Conservation (phyloP, 2,797 vertebrate species). For the Mormyrus hasselquistii region DNA sequence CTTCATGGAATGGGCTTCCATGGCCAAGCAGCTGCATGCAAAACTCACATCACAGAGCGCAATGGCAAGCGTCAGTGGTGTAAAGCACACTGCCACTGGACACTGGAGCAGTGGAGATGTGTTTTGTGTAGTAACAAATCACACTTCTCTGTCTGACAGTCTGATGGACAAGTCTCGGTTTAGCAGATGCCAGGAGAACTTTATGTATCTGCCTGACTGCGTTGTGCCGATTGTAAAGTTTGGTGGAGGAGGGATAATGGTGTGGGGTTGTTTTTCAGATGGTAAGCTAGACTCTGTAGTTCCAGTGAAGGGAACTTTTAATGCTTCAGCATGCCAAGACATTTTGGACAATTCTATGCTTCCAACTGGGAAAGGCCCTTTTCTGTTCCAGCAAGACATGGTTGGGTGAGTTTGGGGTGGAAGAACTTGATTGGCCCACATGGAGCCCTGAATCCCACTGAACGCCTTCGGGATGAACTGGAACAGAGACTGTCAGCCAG, state of each 20-base stretch:
- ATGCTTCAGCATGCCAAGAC: background rate
- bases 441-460: background rate
- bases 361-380: background rate
- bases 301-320: background rate
- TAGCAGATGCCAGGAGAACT: background rate
- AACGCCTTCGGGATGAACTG: background rate
- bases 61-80: background rate
- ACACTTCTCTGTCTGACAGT: too few relatives aligned
- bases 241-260: background rate
- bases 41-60: background rate
- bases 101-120: too few relatives aligned
- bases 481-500: background rate
- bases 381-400: background rate
- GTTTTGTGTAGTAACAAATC: too few relatives aligned
- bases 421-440: background rate
- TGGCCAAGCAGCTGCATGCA: background rate
- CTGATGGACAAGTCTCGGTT: too few relatives aligned
- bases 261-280: background rate
- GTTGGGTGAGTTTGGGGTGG: background rate
- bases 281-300: background rate
- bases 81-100: background rate
- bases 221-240: background rate
- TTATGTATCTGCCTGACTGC: background rate
- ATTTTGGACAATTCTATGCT: background rate
- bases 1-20: background rate